Evolutionary conservation across 2,797 vertebrate species (phyloP), one percentile per base, ranked within the genome.

Genomic region (Enteromius treurensis): DNA sequence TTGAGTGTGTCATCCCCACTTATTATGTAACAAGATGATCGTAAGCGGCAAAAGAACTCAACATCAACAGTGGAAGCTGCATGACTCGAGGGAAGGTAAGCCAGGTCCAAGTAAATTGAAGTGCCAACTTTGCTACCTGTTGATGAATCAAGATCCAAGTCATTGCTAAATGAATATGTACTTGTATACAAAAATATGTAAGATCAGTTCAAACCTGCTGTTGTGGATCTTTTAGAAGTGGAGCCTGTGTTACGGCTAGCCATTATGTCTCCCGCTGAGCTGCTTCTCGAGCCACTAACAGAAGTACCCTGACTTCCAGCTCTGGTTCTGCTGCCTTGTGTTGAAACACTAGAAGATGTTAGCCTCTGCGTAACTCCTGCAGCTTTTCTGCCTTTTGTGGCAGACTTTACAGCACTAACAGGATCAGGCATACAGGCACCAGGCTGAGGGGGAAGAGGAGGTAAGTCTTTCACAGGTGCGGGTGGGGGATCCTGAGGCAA

Each of bases 391-490:
- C 86, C 87, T 26, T 90, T 93, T 74, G 83, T 51, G n/a, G 88
- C 69, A 0, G 88, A 81, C 81, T 91, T 95, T 10, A 79, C 79
- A 4, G 83, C 84, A 55, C 92, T 94, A 4, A 89, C 85, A 0
- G 90, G 89, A 55, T 98, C 96, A 4, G 97, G 97, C 97, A 98
- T 99, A 90, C 97, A 97, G 86, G 96, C 87, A 0, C 96, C 95
- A 0, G 97, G 97, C 3, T 94, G 95, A 42, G 96, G 95, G 0
- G 96, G 95, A 80, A 95, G 88, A 0, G 97, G 98, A 0, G 94
- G 95, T 4, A 95, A 95, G 71, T 97, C 96, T 83, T 94, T 97
- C 53, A 96, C 90, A 0, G 95, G 93, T 40, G 92, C 92, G 0
- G 97, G 97, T 15, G 90, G 92, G 0, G 97, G 97, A 90, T 98